A percentile compares a stretch with the other conserved stretches of the same genome.
Evolutionary conservation across 2,113 vertebrate genomes (phyloP).

Genomic region (Chaetops frenatus): DNA sequence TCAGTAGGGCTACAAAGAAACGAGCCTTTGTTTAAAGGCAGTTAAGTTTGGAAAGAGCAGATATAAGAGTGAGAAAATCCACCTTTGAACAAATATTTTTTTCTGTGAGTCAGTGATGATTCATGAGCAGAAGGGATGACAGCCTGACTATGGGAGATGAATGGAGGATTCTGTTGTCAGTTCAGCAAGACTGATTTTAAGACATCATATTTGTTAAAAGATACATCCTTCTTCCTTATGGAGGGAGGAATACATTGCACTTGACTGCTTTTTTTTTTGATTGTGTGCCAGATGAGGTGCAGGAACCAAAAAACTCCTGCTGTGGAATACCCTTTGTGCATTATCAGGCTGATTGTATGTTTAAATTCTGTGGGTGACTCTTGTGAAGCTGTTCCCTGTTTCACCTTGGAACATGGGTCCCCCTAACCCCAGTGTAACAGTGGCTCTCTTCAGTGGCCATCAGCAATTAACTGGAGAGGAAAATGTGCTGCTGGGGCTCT

Average conservation of each 20-base stretch:
- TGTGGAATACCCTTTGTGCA: background rate
- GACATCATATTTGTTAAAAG: background rate
- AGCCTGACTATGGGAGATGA: background rate
- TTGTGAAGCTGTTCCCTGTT: background rate
- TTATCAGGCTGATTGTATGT: background rate
- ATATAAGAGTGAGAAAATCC: background rate
- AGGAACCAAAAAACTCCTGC: background rate
- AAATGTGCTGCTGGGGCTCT: background rate
- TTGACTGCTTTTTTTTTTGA: background rate
- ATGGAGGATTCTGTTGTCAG: background rate
- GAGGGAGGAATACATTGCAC: background rate
- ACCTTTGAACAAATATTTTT: conserved; percentile 13
- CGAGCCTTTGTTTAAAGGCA: background rate
- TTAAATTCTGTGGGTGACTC: background rate
- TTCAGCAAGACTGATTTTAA: background rate
- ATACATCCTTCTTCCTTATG: background rate
- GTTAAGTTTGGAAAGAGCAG: background rate
- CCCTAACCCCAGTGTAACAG: background rate
- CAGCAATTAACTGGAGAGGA: background rate
- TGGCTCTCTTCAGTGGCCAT: background rate
- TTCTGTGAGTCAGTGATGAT: background rate
- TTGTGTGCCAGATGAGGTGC: background rate
- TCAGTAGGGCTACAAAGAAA: background rate
- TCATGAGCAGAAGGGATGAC: background rate
- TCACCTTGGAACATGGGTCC: background rate